Conservation (phyloP, 2,888 invertebrate genomes). For the Oxyteleia sp. region DNA sequence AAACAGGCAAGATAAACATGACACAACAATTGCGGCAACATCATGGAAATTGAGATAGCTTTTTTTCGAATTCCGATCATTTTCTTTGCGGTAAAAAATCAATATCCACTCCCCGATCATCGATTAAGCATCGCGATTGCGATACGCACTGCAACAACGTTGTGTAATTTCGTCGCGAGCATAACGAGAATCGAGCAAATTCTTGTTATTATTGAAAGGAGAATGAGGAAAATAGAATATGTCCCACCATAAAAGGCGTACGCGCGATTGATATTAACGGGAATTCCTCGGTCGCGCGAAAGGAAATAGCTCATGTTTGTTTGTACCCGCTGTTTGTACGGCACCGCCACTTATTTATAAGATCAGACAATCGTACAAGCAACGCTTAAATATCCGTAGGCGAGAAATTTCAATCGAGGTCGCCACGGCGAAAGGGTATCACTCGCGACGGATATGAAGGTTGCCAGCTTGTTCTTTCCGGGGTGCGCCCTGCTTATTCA, state of each 20-base stretch:
- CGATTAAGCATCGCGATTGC: constrained; percentile 23
- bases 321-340: constrained; percentile 69
- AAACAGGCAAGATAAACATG: background rate
- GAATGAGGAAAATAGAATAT: constrained; percentile 53
- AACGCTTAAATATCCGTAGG: constrained; percentile 67
- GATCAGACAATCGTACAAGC: constrained; percentile 68
- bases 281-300: constrained; percentile 69
- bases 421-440: constrained; percentile 69
- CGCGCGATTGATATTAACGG: constrained; percentile 69
- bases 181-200: constrained; percentile 31
- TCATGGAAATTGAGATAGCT: background rate
- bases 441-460: constrained; percentile 54
- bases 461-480: constrained; percentile 54
- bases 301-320: constrained; percentile 73
- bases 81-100: background rate
- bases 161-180: constrained; percentile 50
- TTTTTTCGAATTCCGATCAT: background rate
- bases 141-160: constrained; percentile 50
- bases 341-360: constrained; percentile 70
- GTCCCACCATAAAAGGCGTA: constrained; percentile 59
- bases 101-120: background rate
- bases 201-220: no score
- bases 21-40: background rate
- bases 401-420: constrained; percentile 74
- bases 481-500: constrained; percentile 63